Evolutionary conservation across 2,888 invertebrate species (phyloP).

Genomic region (Geophilus truncorum): DNA sequence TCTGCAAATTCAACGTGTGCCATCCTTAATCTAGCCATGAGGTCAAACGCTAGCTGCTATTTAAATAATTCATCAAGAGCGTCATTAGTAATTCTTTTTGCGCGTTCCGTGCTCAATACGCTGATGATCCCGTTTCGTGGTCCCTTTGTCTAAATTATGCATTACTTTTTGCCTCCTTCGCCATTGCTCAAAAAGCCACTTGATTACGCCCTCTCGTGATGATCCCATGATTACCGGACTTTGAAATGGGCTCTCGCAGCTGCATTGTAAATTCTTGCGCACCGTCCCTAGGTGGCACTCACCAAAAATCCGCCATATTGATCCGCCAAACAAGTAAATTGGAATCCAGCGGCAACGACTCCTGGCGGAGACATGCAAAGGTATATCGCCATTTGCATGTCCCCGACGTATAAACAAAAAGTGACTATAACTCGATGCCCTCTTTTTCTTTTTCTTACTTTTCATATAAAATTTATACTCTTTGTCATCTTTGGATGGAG

Average conservation of each 20-base stretch:
- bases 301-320: conserved; percentile 11
- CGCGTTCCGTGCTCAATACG: background rate
- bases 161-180: background rate
- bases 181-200: background rate
- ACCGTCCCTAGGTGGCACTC: background rate
- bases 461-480: no score
- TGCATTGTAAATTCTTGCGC: background rate
- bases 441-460: no score
- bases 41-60: background rate
- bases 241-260: background rate
- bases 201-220: background rate
- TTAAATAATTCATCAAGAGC: conserved; percentile 1
- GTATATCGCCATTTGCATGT: conserved; percentile 12
- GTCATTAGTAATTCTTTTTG: background rate
- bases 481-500: no score
- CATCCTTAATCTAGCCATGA: background rate
- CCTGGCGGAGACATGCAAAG: background rate
- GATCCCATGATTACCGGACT: conserved; percentile 14
- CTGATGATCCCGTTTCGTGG: background rate
- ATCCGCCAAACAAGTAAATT: conserved; percentile 6
- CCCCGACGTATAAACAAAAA: background rate
- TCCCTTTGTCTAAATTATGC: background rate
- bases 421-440: background rate
- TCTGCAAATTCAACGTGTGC: background rate
- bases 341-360: conserved; percentile 12